Conservation (phyloP, 2,797 vertebrate genomes). For the Mormyrus hasselquistii region DNA sequence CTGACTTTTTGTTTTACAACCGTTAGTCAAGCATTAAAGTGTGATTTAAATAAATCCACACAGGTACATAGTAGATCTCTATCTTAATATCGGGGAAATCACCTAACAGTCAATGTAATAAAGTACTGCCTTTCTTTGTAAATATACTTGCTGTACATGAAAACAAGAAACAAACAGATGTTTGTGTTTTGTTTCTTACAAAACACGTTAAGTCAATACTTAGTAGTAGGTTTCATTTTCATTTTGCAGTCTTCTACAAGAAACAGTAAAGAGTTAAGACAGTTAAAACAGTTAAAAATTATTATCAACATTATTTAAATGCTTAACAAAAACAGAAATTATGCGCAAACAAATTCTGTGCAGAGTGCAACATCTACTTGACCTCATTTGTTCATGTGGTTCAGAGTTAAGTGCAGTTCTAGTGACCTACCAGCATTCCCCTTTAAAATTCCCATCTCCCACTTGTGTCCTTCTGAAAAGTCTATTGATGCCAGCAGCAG, state of each 20-base stretch:
- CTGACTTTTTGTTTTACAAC: neutral
- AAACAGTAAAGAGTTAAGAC: neutral
- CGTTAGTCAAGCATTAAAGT: neutral
- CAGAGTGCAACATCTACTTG: neutral
- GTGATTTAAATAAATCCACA: neutral
- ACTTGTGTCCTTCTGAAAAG: neutral
- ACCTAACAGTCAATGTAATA: neutral
- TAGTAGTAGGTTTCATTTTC: neutral
- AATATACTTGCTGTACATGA: neutral
- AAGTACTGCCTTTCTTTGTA: neutral
- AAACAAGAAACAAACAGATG: neutral
- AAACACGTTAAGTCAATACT: neutral
- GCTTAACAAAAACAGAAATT: neutral
- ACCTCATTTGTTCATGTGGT: neutral
- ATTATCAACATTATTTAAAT: neutral
- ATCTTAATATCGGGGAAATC: neutral
- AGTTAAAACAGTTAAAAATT: neutral
- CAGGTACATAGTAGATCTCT: neutral
- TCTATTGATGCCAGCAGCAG: neutral
- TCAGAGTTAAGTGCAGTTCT: neutral
- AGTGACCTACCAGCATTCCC: neutral
- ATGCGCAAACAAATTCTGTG: neutral
- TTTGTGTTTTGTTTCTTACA: neutral
- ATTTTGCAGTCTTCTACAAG: neutral
- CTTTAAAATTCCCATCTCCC: neutral